Percentiles rank a stretch among this genome's conserved stretches.
These are phyloP conservation scores for Phragmatobia fuliginosa DNA, from an alignment of 2,888 invertebrate species.

Conservation along the genomic window DNA sequence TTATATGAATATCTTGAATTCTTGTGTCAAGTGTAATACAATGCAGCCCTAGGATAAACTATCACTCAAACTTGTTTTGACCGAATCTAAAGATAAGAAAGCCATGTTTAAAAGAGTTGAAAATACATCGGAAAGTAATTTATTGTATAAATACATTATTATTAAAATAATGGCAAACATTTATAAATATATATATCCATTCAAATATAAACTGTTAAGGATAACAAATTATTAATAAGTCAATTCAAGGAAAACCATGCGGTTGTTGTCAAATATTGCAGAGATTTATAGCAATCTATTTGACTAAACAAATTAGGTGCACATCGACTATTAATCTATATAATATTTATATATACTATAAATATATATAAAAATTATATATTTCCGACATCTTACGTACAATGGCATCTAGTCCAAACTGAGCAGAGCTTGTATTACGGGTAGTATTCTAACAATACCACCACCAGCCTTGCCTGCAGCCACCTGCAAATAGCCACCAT, in stretches of 20 bases:
- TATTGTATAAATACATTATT: neutral
- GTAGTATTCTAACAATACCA: too few species aligned
- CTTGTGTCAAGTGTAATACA: slow-evolving; percentile 10
- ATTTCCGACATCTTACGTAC: too few species aligned
- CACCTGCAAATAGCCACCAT: too few species aligned
- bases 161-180: neutral
- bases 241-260: neutral
- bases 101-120: neutral
- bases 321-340: neutral
- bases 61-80: neutral
- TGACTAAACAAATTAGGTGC: neutral
- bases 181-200: neutral
- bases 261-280: too few species aligned
- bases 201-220: neutral
- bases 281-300: neutral
- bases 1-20: slow-evolving; percentile 49
- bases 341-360: too few species aligned
- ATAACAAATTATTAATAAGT: neutral
- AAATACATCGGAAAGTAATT: neutral
- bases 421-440: too few species aligned
- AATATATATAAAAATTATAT: too few species aligned
- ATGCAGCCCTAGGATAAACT: neutral
- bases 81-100: neutral
- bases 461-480: too few species aligned
- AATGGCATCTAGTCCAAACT: too few species aligned